Evolutionary conservation across 2,113 vertebrate species (phyloP).

Genomic region (Ondatra zibethicus): DNA sequence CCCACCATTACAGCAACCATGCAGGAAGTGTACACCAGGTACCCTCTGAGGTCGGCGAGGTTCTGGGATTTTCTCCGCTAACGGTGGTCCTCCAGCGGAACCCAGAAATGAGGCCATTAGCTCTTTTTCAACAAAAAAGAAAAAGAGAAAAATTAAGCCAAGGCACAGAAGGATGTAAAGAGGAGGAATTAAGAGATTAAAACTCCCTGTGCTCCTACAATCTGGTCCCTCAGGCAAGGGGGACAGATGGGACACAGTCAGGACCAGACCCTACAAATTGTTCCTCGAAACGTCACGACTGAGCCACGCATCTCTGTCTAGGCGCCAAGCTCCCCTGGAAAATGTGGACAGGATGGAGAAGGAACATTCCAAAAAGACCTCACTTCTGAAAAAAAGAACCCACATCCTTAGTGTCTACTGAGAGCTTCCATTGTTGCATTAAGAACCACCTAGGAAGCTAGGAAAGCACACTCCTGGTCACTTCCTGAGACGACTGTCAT

Average conservation of each 20-base stretch:
- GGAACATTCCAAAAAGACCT: neutral
- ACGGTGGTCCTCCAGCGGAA: neutral
- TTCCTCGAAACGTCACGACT: neutral
- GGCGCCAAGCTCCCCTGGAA: neutral
- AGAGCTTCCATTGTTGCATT: too few relatives aligned
- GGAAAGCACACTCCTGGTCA: neutral
- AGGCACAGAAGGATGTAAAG: neutral
- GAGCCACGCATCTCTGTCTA: neutral
- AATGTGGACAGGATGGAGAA: neutral
- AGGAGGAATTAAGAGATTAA: constrained; percentile 77
- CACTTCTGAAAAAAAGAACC: neutral
- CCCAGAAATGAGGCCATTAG: constrained; percentile 53
- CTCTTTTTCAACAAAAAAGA: neutral
- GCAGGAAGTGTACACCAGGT: rapidly evolving
- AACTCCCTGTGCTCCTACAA: constrained; percentile 56
- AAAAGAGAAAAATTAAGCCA: constrained; percentile 21
- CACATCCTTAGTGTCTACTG: rapidly evolving
- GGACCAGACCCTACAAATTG: neutral
- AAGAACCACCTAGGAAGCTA: neutral
- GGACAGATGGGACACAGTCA: neutral
- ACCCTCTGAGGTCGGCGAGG: neutral
- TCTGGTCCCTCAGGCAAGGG: constrained; percentile 47
- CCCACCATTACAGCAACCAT: rapidly evolving
- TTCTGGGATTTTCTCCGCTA: neutral
- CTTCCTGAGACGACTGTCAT: neutral